phyloP scores from a whole-genome alignment of 2,888 invertebrate species.

The Elmis aenea region DNA sequence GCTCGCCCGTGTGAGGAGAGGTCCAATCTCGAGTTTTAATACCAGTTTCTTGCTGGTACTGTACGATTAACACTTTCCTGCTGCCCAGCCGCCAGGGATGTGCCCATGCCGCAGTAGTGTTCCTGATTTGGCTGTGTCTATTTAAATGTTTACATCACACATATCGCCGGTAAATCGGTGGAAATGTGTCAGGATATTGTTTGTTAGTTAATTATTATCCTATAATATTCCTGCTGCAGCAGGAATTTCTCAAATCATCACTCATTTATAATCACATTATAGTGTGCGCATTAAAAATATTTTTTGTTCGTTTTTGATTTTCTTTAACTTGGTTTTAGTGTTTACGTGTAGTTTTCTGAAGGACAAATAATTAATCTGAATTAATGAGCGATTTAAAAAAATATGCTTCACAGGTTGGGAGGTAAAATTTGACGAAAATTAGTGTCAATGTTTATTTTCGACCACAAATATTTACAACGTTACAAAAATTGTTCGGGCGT shows the following conservation, averaged over 20 bases:
- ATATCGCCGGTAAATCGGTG: slow-evolving; percentile 8
- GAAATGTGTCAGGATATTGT: slow-evolving; percentile 8
- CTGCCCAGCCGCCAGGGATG: slow-evolving; percentile 21
- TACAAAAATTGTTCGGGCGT: no score
- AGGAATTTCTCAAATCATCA: background rate
- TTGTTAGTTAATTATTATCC: no score
- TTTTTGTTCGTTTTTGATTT: slow-evolving; percentile 2
- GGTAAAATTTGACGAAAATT: no score
- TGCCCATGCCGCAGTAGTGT: slow-evolving; percentile 30
- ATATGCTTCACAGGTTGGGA: no score
- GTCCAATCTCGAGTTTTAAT: slow-evolving; percentile 14
- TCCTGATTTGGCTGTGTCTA: slow-evolving; percentile 41
- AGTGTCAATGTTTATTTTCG: no score
- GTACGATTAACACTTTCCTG: slow-evolving; percentile 19
- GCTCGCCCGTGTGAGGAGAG: slow-evolving; percentile 4
- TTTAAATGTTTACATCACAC: slow-evolving; percentile 37
- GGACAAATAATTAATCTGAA: no score
- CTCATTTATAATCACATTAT: background rate
- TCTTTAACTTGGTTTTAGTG: no score
- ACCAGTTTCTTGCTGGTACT: slow-evolving; percentile 6
- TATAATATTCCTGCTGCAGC: slow-evolving; percentile 3
- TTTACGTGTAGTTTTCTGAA: no score
- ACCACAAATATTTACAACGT: no score
- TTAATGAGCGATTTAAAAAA: no score
- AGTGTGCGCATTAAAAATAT: slow-evolving; percentile 1